Base-by-base conservation (phyloP, 2,888 invertebrate genomes). In the Apantesis nais region DNA sequence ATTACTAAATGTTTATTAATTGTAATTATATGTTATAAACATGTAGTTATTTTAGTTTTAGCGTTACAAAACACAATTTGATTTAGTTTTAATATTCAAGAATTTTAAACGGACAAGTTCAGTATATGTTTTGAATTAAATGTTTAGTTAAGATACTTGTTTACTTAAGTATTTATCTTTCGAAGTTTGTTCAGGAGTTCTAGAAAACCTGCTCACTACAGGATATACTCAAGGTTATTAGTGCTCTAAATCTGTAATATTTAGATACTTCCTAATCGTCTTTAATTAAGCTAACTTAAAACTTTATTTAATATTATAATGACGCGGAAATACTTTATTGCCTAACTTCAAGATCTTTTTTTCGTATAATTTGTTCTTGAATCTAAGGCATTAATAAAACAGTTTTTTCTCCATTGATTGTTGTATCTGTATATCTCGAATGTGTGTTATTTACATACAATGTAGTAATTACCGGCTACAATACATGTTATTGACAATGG, bases 391-490 rank as follows among this genome's bases (percentile, higher is more conserved):
- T 34, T 62, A 64, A 22, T 41, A 52, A 60, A 61, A 14, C 34
- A 39, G 34, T 8, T 62, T 73, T 69, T 74, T 73, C 48, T 55
- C 71, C 71, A 68, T 31, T 37, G 22, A 66, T 66, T 71, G 74
- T 65, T 73, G 74, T 70, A 78, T 81, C 76, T 74, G 48, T 62
- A 62, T n/a, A 52, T 34, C 63, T 72, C 75, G 34, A 67, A 66
- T 66, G 66, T 66, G 77, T n/a, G 61, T 71, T 62, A 80, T 81
- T 81, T 81, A 74, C 80, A 81, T 81, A 81, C 81, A 81, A 81
- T 80, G 70, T 68, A 25, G 78, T 72, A 78, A 79, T 81, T 78
- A 81, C 65, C 29, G 58, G 14, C 63, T 63, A 76, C 74, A 78
- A 79, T 79, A 74, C 76, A 44, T 72, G 62, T 55, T 58, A 64